Conservation (phyloP, 2,888 invertebrate genomes). For the Monopis laevigella region DNA sequence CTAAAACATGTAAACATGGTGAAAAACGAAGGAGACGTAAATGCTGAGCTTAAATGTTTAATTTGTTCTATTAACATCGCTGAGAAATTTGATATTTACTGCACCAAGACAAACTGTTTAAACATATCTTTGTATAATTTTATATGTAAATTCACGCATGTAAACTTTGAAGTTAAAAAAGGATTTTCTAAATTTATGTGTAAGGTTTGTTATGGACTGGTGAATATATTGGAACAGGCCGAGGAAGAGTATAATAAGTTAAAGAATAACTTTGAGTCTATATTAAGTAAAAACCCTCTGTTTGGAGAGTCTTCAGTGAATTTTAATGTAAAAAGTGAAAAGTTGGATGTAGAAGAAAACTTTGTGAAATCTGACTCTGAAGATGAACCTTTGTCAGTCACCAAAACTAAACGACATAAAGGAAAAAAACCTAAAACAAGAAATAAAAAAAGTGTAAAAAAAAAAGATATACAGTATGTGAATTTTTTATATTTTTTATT, state of each 20-base stretch:
- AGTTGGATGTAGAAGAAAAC: conserved; percentile 19
- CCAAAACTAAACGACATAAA: conserved; percentile 38
- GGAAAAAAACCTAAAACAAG: not conserved
- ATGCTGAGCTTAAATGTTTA: no score
- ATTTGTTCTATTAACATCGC: no score
- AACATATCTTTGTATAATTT: conserved; percentile 35
- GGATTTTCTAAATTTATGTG: conserved; percentile 35
- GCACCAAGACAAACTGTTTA: conserved; percentile 30
- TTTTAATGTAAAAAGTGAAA: conserved; percentile 29
- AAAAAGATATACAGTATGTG: no score
- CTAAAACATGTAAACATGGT: no score
- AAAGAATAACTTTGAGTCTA: conserved; percentile 44
- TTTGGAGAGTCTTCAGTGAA: conserved; percentile 28
- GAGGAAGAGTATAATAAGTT: conserved; percentile 46
- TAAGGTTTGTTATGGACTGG: conserved; percentile 41
- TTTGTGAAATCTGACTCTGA: conserved; percentile 30
- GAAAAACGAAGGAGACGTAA: no score
- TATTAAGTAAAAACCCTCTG: conserved; percentile 47
- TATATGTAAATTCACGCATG: conserved; percentile 35
- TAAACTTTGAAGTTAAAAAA: conserved; percentile 24
- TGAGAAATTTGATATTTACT: conserved; percentile 32
- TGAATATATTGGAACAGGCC: conserved; percentile 46
- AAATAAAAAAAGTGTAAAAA: no score
- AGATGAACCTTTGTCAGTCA: conserved; percentile 45
- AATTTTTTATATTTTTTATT: no score